A percentile compares a stretch with the other conserved stretches of the same genome.
phyloP scores from a whole-genome alignment of 1,140 invertebrate species.

The Bombyx mandarina region DNA sequence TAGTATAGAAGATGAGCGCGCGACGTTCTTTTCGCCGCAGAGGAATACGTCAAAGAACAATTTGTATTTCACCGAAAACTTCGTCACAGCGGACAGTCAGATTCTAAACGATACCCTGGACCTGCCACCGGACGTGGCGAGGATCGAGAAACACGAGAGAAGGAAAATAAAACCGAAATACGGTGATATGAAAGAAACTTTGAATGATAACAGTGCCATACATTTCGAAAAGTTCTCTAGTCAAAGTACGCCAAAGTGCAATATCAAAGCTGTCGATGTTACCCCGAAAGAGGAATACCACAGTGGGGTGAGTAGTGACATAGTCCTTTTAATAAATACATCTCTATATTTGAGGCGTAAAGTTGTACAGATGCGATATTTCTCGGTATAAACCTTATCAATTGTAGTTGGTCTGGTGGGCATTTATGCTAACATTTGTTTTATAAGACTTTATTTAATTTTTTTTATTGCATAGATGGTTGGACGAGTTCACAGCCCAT shows the following conservation, averaged over 20 bases:
- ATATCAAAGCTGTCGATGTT: conserved; percentile 9
- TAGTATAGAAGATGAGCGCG: conserved; percentile 52
- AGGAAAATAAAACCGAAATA: conserved; percentile 33
- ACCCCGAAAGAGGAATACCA: conserved; percentile 27
- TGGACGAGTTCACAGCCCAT: too few relatives aligned
- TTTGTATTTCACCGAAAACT: conserved; percentile 48
- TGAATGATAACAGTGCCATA: conserved; percentile 24
- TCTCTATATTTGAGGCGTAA: too few relatives aligned
- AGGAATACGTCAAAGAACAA: conserved; percentile 58
- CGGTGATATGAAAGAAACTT: background rate
- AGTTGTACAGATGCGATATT: too few relatives aligned
- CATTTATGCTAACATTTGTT: too few relatives aligned
- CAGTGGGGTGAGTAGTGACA: conserved; percentile 29
- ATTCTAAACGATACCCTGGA: conserved; percentile 34
- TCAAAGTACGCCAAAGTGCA: conserved; percentile 37
- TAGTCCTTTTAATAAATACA: background rate
- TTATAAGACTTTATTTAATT: too few relatives aligned
- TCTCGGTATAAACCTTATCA: too few relatives aligned
- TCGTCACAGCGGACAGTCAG: conserved; percentile 39
- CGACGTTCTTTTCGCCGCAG: conserved; percentile 45
- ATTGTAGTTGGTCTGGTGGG: too few relatives aligned
- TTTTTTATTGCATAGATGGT: too few relatives aligned
- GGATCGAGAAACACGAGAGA: conserved; percentile 26
- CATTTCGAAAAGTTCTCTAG: conserved; percentile 17
- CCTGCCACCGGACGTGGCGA: conserved; percentile 33